A percentile compares a stretch with the other conserved stretches of the same genome.
Evolutionary conservation across 2,113 vertebrate species (phyloP).

Genomic region (Stictonetta naevosa): DNA sequence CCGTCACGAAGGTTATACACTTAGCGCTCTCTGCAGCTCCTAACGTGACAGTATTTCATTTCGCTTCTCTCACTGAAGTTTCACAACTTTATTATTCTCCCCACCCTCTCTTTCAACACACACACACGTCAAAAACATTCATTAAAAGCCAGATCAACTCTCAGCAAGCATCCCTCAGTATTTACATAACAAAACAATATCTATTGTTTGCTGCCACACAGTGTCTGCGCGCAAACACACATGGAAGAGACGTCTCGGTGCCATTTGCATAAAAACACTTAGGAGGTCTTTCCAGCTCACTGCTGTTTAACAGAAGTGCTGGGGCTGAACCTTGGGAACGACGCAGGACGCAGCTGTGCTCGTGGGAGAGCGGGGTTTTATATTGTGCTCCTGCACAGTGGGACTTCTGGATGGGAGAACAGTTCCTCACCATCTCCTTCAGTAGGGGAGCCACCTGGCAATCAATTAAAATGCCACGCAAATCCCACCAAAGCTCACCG

Average conservation of each 20-base stretch:
- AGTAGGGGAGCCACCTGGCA: not conserved
- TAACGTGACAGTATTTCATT: not conserved
- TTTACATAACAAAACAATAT: slow-evolving; percentile 34
- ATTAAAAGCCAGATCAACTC: not conserved
- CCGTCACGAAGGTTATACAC: not conserved
- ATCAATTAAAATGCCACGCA: not conserved
- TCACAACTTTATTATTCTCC: not conserved
- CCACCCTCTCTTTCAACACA: not conserved
- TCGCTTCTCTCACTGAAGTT: not conserved
- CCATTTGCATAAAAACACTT: slow-evolving; percentile 33
- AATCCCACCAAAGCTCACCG: not conserved
- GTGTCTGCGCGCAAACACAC: not conserved
- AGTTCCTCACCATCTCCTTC: not conserved
- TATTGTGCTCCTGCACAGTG: not conserved
- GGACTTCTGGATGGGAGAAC: not conserved
- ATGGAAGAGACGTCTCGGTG: not conserved
- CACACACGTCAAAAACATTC: slow-evolving; percentile 18
- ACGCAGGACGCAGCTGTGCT: not conserved
- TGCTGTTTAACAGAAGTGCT: slow-evolving; percentile 36
- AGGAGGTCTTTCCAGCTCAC: slow-evolving; percentile 36
- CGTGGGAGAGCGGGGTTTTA: not conserved
- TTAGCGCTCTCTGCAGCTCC: not conserved
- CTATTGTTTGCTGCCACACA: not conserved
- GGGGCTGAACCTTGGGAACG: slow-evolving; percentile 10
- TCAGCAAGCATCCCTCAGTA: slow-evolving; percentile 10